Evolutionary conservation across 2,113 vertebrate species (phyloP).

Genomic region (Carlito syrichta): DNA sequence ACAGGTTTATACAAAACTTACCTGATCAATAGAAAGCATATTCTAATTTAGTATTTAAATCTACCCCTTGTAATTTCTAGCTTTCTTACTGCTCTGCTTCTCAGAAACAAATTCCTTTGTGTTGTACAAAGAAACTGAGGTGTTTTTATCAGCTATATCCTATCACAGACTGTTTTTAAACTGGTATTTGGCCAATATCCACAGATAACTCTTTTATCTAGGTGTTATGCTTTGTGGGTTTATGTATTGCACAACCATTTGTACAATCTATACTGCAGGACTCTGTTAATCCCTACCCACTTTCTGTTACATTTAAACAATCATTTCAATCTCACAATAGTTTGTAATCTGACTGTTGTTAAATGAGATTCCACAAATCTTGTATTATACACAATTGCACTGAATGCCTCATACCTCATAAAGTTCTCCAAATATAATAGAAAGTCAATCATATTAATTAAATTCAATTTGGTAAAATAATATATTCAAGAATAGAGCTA

Average conservation of each 20-base stretch:
- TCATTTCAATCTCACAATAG: not conserved
- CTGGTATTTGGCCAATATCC: not conserved
- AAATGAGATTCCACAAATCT: not conserved
- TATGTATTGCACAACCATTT: no score
- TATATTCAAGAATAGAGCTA: not conserved
- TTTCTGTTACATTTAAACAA: not conserved
- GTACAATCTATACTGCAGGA: not conserved
- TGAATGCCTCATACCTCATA: not conserved
- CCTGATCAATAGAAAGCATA: not conserved
- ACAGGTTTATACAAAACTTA: not conserved
- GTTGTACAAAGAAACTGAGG: not conserved
- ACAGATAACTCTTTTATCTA: not conserved
- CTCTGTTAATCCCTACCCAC: not conserved
- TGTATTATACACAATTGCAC: not conserved
- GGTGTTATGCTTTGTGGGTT: not conserved
- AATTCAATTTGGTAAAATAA: not conserved
- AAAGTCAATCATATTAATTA: not conserved
- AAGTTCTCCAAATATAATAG: not conserved
- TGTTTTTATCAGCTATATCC: not conserved
- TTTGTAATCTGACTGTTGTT: not conserved
- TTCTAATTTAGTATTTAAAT: slow-evolving; percentile 5
- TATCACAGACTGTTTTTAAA: not conserved
- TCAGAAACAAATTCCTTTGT: not conserved
- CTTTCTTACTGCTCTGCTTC: not conserved
- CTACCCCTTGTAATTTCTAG: not conserved